phyloP scores from a whole-genome alignment of 2,888 invertebrate genomes.

The Criorhina ranunculi region DNA sequence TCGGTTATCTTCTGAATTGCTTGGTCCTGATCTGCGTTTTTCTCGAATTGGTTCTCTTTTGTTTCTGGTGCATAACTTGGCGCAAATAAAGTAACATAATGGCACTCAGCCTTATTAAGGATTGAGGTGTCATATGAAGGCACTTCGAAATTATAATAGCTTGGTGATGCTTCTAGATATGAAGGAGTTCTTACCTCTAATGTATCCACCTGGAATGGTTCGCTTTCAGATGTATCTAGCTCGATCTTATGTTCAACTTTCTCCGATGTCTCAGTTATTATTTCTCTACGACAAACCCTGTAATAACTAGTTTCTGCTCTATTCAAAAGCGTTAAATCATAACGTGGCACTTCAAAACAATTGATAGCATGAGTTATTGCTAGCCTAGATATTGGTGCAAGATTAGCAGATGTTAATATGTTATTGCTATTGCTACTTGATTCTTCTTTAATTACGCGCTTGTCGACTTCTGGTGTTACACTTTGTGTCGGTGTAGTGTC shows the following conservation, averaged over 20 bases:
- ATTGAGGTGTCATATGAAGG: conserved; percentile 52
- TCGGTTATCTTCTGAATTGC: conserved; percentile 6
- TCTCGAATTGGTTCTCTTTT: neutral
- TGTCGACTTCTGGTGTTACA: conserved; percentile 47
- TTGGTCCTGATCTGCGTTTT: conserved; percentile 79
- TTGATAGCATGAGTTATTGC: conserved; percentile 67
- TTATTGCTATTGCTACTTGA: conserved; percentile 58
- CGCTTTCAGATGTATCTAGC: conserved; percentile 18
- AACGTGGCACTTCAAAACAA: conserved; percentile 74
- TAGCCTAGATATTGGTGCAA: conserved; percentile 70
- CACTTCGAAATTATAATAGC: conserved; percentile 70
- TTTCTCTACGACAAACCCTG: conserved; percentile 53
- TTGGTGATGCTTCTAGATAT: conserved; percentile 18
- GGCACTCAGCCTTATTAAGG: conserved; percentile 45
- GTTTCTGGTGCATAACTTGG: neutral
- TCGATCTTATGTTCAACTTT: conserved; percentile 25
- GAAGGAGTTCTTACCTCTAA: conserved; percentile 57
- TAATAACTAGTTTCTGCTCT: conserved; percentile 71
- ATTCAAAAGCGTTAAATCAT: conserved; percentile 72
- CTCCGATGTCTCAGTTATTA: conserved; percentile 23
- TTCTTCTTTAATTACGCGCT: conserved; percentile 32
- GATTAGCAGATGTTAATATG: conserved; percentile 72
- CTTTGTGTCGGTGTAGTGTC: conserved; percentile 48
- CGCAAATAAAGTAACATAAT: conserved; percentile 22
- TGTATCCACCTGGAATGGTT: conserved; percentile 11